Conservation (phyloP, 2,797 vertebrate species). For the Tauraco hartlaubi region DNA sequence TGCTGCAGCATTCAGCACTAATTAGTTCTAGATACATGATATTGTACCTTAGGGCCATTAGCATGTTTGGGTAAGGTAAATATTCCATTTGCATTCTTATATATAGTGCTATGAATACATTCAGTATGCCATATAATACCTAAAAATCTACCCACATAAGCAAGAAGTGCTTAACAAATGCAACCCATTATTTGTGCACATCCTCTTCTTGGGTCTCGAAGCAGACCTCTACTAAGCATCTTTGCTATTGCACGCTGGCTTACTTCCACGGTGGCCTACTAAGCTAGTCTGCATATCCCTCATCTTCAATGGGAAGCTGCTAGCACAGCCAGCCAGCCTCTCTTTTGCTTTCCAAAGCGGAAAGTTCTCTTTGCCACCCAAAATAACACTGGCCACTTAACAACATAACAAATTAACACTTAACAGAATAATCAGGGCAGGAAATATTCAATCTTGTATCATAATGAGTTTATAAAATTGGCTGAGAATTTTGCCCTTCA, state of each 20-base stretch:
- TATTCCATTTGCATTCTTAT: neutral
- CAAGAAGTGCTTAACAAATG: neutral
- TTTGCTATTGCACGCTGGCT: neutral
- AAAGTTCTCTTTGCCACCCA: neutral
- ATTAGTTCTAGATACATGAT: neutral
- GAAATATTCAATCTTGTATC: neutral
- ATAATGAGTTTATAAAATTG: neutral
- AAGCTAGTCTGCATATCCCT: fast-evolving
- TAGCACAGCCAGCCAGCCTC: neutral
- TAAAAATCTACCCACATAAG: neutral
- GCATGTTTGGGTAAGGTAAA: neutral
- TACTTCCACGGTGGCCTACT: neutral
- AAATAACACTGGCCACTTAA: neutral
- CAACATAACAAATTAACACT: neutral
- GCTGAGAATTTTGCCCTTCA: neutral
- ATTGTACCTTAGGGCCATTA: neutral
- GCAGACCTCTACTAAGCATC: neutral
- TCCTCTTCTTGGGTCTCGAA: neutral
- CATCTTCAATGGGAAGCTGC: fast-evolving
- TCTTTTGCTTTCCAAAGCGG: neutral
- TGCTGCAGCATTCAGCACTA: neutral
- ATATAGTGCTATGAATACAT: neutral
- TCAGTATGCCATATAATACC: fast-evolving
- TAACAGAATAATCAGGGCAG: neutral
- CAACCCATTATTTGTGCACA: neutral